These are phyloP conservation scores for Muscicapa comitata DNA, from an alignment of 2,797 vertebrate genomes.

Conservation along the genomic window DNA sequence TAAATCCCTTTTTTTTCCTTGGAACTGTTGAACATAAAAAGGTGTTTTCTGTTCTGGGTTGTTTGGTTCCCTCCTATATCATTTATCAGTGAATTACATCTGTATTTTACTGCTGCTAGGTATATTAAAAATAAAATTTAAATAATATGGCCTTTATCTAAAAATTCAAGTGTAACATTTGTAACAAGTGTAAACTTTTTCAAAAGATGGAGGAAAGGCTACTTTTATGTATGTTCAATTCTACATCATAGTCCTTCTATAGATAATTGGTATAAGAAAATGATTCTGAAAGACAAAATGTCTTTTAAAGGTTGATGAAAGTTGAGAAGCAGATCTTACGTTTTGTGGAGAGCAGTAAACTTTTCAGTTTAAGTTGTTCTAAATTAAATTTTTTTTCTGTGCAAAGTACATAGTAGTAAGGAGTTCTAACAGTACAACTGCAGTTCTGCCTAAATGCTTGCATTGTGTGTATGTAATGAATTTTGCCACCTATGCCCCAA, in stretches of 20 bases:
- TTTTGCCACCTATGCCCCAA: background rate
- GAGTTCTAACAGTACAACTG: background rate
- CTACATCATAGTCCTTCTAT: background rate
- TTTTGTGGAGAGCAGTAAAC: background rate
- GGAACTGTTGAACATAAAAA: background rate
- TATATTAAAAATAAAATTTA: background rate
- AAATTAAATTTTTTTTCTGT: background rate
- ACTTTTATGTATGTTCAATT: background rate
- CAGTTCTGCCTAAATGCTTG: background rate
- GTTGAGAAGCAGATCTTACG: background rate
- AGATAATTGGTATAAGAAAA: background rate
- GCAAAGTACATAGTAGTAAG: background rate
- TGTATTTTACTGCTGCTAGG: background rate
- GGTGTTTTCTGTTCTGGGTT: background rate
- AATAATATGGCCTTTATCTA: background rate
- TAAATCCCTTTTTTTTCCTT: background rate
- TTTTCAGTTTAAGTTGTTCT: background rate
- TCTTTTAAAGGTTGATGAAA: background rate
- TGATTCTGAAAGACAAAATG: background rate
- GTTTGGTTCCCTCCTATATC: background rate
- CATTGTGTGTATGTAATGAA: background rate
- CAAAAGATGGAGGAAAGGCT: background rate
- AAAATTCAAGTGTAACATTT: background rate
- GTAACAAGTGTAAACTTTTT: background rate
- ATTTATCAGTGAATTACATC: background rate